phyloP scores from a whole-genome alignment of 2,113 vertebrate species.

The Sporophila hypoxantha region DNA sequence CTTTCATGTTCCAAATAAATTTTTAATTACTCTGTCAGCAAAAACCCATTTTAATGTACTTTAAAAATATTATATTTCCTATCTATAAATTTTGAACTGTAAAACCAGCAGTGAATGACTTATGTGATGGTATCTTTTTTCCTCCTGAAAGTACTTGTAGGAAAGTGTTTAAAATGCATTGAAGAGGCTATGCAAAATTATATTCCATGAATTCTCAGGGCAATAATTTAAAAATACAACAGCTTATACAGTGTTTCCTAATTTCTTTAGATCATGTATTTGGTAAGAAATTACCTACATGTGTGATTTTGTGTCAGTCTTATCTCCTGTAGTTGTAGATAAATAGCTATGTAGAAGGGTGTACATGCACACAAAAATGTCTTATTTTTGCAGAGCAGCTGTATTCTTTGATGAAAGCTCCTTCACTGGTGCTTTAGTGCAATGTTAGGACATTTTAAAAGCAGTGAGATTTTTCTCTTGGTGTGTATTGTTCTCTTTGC shows the following conservation, averaged over 20 bases:
- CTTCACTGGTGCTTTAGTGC: background rate
- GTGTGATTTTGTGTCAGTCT: background rate
- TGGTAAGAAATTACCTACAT: background rate
- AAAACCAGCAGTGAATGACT: background rate
- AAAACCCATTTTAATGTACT: background rate
- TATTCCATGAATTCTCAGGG: background rate
- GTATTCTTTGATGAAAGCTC: background rate
- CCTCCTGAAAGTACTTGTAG: background rate
- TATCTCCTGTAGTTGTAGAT: background rate
- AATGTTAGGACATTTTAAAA: background rate
- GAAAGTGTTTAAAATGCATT: background rate
- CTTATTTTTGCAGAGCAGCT: background rate
- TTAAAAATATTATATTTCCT: background rate
- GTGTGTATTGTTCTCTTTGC: background rate
- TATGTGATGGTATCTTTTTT: background rate
- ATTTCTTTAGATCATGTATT: background rate
- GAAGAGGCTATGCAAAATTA: background rate
- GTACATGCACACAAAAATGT: background rate
- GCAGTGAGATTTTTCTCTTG: background rate
- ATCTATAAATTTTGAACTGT: background rate
- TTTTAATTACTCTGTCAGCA: background rate
- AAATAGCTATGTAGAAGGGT: background rate
- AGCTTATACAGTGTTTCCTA: background rate
- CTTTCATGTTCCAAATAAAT: background rate
- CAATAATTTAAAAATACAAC: background rate